phyloP scores from a whole-genome alignment of 2,797 vertebrate genomes.

The Halcyon chelicuti region DNA sequence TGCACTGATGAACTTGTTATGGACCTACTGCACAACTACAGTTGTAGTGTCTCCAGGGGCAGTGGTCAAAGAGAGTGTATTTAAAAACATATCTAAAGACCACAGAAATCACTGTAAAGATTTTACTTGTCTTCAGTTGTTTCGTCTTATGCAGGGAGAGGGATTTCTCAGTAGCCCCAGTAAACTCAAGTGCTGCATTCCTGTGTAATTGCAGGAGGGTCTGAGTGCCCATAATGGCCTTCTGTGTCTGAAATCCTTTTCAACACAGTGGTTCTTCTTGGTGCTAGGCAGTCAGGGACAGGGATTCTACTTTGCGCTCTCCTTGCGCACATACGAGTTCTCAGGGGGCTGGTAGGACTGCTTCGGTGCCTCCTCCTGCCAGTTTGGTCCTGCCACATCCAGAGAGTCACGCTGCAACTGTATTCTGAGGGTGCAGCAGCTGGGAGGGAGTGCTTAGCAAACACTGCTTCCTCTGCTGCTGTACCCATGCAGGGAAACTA shows the following conservation, averaged over 20 bases:
- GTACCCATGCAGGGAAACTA: not conserved
- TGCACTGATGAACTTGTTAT: not conserved
- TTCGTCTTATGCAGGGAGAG: not conserved
- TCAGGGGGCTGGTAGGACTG: not conserved
- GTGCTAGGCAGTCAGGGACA: not conserved
- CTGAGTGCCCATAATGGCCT: not conserved
- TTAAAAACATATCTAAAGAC: not conserved
- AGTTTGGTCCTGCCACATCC: not conserved
- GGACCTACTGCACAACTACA: rapidly evolving
- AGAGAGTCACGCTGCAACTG: not conserved
- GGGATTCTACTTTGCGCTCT: not conserved
- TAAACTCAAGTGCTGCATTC: not conserved
- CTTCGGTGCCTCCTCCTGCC: not conserved
- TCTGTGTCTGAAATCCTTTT: not conserved
- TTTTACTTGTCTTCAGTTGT: not conserved
- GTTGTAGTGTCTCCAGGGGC: not conserved
- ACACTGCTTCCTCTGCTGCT: not conserved
- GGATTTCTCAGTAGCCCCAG: not conserved
- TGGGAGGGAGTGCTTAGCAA: not conserved
- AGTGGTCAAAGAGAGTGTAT: not conserved
- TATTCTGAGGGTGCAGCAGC: not conserved
- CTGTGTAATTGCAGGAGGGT: not conserved
- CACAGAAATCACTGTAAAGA: not conserved
- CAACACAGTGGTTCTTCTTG: not conserved
- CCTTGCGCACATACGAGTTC: rapidly evolving